Conservation (phyloP, 2,113 vertebrate species). For the Australoheros scitulus region DNA sequence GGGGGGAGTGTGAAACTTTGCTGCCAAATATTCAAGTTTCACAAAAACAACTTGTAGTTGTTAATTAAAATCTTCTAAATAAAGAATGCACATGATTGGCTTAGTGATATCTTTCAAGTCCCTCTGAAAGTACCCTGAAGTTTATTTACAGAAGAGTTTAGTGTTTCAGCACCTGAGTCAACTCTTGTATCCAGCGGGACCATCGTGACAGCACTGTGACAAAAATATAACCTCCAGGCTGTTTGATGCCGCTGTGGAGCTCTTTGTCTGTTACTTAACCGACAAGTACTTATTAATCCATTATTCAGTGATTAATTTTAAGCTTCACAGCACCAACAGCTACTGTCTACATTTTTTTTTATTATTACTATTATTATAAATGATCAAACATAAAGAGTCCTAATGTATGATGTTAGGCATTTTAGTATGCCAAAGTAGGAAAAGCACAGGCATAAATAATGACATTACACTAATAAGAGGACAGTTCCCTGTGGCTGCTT, state of each 20-base stretch:
- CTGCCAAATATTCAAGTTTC: background rate
- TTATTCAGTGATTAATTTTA: conserved; percentile 1
- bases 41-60: background rate
- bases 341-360: background rate
- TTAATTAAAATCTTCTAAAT: conserved; percentile 37
- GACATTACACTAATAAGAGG: background rate
- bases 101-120: background rate
- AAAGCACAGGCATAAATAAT: background rate
- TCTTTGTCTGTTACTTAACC: background rate
- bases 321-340: background rate
- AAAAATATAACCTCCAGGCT: conserved; percentile 30
- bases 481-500: background rate
- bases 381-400: background rate
- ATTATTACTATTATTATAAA: background rate
- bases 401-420: background rate
- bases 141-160: conserved; percentile 12
- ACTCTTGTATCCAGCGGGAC: background rate
- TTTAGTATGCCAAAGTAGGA: background rate
- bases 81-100: conserved; percentile 2
- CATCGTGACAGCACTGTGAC: background rate
- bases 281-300: background rate
- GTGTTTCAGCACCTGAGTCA: background rate
- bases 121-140: background rate
- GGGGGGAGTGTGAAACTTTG: background rate
- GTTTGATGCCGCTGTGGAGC: conserved; percentile 2